Conservation (phyloP, 2,113 vertebrate species). For the Pionites leucogaster region DNA sequence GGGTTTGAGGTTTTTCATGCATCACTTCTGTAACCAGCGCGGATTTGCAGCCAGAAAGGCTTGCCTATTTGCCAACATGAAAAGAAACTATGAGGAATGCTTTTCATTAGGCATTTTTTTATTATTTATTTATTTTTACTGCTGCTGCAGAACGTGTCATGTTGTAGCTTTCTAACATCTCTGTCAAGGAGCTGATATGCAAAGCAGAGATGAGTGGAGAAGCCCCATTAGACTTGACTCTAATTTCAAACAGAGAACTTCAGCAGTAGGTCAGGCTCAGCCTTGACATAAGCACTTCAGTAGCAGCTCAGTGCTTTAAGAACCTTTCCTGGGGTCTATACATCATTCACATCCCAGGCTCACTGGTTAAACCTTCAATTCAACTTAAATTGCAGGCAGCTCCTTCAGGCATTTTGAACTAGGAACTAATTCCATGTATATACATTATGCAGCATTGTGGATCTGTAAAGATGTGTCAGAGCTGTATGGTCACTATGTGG, state of each 20-base stretch:
- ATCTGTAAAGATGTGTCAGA: rapidly evolving
- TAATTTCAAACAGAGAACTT: not conserved
- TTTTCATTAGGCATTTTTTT: not conserved
- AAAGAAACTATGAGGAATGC: not conserved
- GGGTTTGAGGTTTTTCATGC: rapidly evolving
- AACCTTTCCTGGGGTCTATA: not conserved
- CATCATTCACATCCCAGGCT: not conserved
- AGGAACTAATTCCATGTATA: rapidly evolving
- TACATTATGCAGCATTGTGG: no score
- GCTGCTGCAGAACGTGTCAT: not conserved
- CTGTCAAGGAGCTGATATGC: not conserved
- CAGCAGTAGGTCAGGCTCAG: not conserved
- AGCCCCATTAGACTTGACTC: not conserved
- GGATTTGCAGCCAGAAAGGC: not conserved
- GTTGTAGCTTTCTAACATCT: not conserved
- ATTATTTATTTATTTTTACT: not conserved
- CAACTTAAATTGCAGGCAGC: not conserved
- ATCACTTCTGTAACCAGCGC: not conserved
- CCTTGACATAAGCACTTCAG: not conserved
- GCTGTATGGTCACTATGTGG: not conserved
- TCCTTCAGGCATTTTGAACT: not conserved
- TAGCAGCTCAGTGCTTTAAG: not conserved
- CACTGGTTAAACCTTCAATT: not conserved
- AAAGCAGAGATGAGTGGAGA: not conserved
- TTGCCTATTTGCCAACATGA: not conserved